Percentiles rank a stretch among this genome's conserved stretches.
phyloP scores from a whole-genome alignment of 2,888 invertebrate species.

The Drosophila limbata region DNA sequence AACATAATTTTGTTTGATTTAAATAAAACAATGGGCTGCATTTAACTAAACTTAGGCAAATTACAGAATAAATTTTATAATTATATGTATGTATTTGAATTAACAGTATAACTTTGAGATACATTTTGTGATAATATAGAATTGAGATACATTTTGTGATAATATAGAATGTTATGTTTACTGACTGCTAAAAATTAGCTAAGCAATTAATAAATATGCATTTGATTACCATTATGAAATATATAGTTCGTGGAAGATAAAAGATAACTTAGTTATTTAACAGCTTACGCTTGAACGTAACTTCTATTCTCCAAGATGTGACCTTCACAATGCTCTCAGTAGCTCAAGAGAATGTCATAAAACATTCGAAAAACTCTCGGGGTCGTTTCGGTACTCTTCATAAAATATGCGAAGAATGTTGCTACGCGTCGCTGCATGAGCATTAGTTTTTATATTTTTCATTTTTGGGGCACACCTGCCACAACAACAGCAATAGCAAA shows the following conservation, averaged over 20 bases:
- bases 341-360: slow-evolving; percentile 24
- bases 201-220: neutral
- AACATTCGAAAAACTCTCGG: slow-evolving; percentile 12
- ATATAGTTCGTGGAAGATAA: neutral
- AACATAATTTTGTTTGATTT: slow-evolving; percentile 45
- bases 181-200: neutral
- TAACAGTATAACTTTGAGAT: neutral
- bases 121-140: neutral
- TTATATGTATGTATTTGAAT: neutral
- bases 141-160: neutral
- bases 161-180: neutral
- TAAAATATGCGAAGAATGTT: slow-evolving; percentile 56
- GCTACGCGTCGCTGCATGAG: slow-evolving; percentile 42
- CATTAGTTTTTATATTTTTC: slow-evolving; percentile 19
- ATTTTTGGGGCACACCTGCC: slow-evolving; percentile 40
- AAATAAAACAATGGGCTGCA: slow-evolving; percentile 17
- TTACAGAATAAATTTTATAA: neutral
- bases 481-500: slow-evolving; percentile 17
- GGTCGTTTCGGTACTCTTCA: slow-evolving; percentile 19
- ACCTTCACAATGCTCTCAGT: slow-evolving; percentile 44
- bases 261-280: slow-evolving; percentile 13
- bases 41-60: slow-evolving; percentile 3
- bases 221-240: slow-evolving; percentile 9
- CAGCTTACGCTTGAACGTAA: slow-evolving; percentile 6
- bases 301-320: slow-evolving; percentile 19